phyloP scores from a whole-genome alignment of 2,888 invertebrate genomes.

The Liopterus haemorrhoidalis region DNA sequence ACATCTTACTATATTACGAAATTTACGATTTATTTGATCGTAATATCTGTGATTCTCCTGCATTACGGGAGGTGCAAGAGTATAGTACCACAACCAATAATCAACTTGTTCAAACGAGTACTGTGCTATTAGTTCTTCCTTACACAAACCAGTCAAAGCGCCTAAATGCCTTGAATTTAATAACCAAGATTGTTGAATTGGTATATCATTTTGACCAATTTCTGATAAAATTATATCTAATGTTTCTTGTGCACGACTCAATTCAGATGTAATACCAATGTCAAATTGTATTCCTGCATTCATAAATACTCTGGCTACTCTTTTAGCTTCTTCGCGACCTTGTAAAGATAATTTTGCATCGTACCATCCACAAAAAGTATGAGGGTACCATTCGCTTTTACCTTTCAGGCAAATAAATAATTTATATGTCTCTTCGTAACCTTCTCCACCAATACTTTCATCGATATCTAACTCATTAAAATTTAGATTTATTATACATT shows the following conservation, averaged over 20 bases:
- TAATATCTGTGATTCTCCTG: slow-evolving; percentile 65
- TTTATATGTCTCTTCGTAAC: too few relatives aligned
- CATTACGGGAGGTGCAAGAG: slow-evolving; percentile 71
- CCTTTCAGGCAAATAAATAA: slow-evolving; percentile 44
- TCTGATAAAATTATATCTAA: slow-evolving; percentile 59
- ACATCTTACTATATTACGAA: slow-evolving; percentile 59
- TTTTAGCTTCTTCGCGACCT: slow-evolving; percentile 60
- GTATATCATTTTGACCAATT: slow-evolving; percentile 58
- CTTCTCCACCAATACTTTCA: too few relatives aligned
- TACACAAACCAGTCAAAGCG: slow-evolving; percentile 68
- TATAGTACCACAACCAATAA: slow-evolving; percentile 75
- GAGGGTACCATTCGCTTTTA: slow-evolving; percentile 42
- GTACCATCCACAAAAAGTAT: slow-evolving; percentile 43
- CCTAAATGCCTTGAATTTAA: slow-evolving; percentile 79
- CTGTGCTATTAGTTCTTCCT: slow-evolving; percentile 72
- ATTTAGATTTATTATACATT: too few relatives aligned
- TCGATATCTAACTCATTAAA: not conserved
- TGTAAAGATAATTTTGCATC: slow-evolving; percentile 42
- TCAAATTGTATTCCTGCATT: slow-evolving; percentile 64
- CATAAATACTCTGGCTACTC: slow-evolving; percentile 65
- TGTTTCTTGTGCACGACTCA: slow-evolving; percentile 68
- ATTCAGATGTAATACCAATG: slow-evolving; percentile 67
- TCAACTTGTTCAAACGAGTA: slow-evolving; percentile 76
- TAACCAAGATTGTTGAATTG: slow-evolving; percentile 66
- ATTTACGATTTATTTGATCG: slow-evolving; percentile 64